Evolutionary conservation across 2,113 vertebrate genomes (phyloP), one percentile per base, ranked within the genome.

Genomic region (Numida meleagris): DNA sequence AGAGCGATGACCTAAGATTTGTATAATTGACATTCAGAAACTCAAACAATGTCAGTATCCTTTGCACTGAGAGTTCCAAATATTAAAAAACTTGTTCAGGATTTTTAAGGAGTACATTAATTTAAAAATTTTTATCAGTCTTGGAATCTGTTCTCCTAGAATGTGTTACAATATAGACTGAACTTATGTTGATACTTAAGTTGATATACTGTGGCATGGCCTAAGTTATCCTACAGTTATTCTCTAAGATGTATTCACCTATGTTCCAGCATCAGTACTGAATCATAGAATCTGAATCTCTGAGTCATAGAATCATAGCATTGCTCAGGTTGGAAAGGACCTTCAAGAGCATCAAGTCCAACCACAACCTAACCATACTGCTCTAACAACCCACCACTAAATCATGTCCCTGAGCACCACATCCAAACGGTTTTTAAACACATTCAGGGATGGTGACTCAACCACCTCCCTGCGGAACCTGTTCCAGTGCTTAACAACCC

Each of bases 181-280:
- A 81, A 33, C 3, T 38, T 62, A 34, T 17, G 59, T 83, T 48
- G 36, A 13, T 55, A n/a, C n/a, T n/a, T n/a, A n/a, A n/a, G n/a
- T n/a, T n/a, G n/a, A n/a, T n/a, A n/a, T n/a, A 31, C 9, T 6
- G 18, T 24, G 12, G 1, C 7, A 29, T n/a, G 10, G 18, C 4
- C 7, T 61, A 78, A 38, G n/a, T 58, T 53, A 70, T 70, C 9
- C 8, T 23, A 6, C 18, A 15, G 16, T 85, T 89, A 8, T 75
- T 68, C 29, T 43, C 5, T 79, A 27, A 34, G 9, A 65, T 5
- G 0, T 0, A 59, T 89, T 67, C 42, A n/a, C 10, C 38, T 68
- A 12, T 46, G 72, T 34, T 59, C 4, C 24, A 46, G 19, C 46
- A 5, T 57, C 8, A 75, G 0, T 82, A 82, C 16, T 85, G 18